These are phyloP conservation scores for Tretioscincus oriximinensis DNA, from an alignment of 2,113 vertebrate species.

Conservation along the genomic window DNA sequence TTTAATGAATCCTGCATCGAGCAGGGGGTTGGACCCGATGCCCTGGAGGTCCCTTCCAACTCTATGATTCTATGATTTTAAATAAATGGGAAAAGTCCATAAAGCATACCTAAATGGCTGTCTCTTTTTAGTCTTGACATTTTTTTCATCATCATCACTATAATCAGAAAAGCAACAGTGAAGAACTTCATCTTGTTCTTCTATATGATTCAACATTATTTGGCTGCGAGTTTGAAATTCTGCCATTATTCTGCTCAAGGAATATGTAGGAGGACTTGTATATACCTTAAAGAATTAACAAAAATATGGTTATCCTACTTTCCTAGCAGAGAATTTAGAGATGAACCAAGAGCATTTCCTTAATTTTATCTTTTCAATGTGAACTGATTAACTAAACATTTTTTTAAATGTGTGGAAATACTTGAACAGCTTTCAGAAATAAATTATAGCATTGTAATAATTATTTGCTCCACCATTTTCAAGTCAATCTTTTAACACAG, in stretches of 20 bases:
- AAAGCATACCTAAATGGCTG: conserved; percentile 67
- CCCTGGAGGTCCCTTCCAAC: too few species aligned
- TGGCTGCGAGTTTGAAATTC: conserved; percentile 82
- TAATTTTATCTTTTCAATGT: neutral
- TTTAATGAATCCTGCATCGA: too few species aligned
- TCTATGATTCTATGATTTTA: too few species aligned
- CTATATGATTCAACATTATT: conserved; percentile 79
- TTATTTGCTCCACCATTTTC: neutral
- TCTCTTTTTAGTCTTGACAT: conserved; percentile 55
- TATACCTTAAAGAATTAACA: conserved; percentile 70
- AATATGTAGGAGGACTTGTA: conserved; percentile 74
- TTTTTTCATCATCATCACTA: conserved; percentile 66
- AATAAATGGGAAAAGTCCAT: too few species aligned
- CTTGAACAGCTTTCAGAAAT: neutral
- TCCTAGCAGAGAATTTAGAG: neutral
- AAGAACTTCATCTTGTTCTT: conserved; percentile 85
- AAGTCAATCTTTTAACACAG: neutral
- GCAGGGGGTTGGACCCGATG: too few species aligned
- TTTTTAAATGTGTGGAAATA: neutral
- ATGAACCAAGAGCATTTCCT: too few species aligned
- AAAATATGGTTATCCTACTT: neutral
- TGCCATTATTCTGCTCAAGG: conserved; percentile 80
- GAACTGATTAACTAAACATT: neutral
- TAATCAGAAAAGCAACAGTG: conserved; percentile 72
- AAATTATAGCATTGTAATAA: neutral